These are phyloP conservation scores for Acrocera orbiculus DNA, from an alignment of 2,888 invertebrate genomes.

Conservation along the genomic window DNA sequence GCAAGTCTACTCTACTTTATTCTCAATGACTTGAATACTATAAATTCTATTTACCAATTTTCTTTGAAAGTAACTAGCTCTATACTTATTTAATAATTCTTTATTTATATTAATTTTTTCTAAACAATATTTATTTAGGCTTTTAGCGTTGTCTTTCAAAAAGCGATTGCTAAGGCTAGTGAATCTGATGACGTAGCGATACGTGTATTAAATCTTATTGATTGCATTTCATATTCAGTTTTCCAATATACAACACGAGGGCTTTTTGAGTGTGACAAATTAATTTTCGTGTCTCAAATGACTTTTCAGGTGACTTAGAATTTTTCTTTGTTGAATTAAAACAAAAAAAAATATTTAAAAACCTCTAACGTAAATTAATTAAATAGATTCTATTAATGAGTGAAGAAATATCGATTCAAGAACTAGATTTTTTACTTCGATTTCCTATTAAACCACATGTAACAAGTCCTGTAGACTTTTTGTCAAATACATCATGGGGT, in stretches of 20 bases:
- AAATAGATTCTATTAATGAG: conserved; percentile 65
- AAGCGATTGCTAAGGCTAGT: conserved; percentile 79
- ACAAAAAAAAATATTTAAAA: not conserved
- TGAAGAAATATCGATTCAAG: conserved; percentile 67
- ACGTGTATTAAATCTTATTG: conserved; percentile 77
- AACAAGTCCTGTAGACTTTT: conserved; percentile 85
- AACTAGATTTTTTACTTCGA: conserved; percentile 80
- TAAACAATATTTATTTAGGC: conserved; percentile 40
- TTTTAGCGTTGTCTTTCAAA: conserved; percentile 94
- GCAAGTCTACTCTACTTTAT: conserved; percentile 91
- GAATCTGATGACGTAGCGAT: conserved; percentile 58
- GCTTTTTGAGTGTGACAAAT: conserved; percentile 88
- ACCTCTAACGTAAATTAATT: conserved; percentile 1
- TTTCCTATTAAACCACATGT: conserved; percentile 87
- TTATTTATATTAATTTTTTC: not conserved
- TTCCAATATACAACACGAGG: conserved; percentile 90
- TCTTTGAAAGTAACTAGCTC: conserved; percentile 65
- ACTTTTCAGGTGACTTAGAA: conserved; percentile 57
- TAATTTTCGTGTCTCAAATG: conserved; percentile 93
- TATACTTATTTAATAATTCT: not conserved
- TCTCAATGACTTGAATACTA: conserved; percentile 84
- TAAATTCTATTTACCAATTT: conserved; percentile 94
- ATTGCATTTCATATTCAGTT: conserved; percentile 85
- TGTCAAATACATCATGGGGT: conserved; percentile 86
- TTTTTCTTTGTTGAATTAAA: not conserved